Percentiles rank a stretch among this genome's conserved stretches.
phyloP scores from a whole-genome alignment of 2,797 vertebrate genomes.

The Peromyscus aztecus region DNA sequence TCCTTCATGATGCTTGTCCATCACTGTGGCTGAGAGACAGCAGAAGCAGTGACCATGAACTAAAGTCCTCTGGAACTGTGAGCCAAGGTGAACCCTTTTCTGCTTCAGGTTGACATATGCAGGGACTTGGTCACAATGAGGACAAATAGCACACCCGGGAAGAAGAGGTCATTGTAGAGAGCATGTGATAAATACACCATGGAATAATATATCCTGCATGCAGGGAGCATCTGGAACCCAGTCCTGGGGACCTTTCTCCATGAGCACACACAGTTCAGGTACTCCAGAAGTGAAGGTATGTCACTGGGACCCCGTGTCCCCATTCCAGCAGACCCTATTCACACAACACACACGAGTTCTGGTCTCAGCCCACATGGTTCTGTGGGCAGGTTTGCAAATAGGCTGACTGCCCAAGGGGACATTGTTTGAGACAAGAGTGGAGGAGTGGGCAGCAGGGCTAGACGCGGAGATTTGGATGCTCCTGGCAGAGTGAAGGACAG shows the following conservation, averaged over 20 bases:
- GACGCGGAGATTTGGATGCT: fast-evolving
- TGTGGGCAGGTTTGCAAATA: too few relatives aligned
- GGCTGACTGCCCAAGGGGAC: fast-evolving
- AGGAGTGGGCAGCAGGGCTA: neutral
- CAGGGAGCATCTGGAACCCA: neutral
- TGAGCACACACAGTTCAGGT: neutral
- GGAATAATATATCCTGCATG: neutral
- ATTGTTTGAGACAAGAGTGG: fast-evolving
- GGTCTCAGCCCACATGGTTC: fast-evolving
- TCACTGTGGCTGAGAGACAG: neutral
- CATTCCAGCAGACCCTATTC: neutral
- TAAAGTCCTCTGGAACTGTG: neutral
- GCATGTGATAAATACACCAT: neutral
- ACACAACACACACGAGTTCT: neutral
- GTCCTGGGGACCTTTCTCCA: too few relatives aligned
- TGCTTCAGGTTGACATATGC: neutral
- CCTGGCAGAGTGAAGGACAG: fast-evolving
- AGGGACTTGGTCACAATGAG: neutral
- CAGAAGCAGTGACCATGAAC: neutral
- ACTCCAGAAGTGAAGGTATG: neutral
- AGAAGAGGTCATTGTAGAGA: too few relatives aligned
- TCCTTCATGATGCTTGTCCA: neutral
- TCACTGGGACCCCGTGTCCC: neutral
- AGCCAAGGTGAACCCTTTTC: neutral
- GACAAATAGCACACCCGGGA: neutral